Evolutionary conservation across 2,888 invertebrate species (phyloP), one percentile per base, ranked within the genome.

Genomic region (Heteromurus nitidus): DNA sequence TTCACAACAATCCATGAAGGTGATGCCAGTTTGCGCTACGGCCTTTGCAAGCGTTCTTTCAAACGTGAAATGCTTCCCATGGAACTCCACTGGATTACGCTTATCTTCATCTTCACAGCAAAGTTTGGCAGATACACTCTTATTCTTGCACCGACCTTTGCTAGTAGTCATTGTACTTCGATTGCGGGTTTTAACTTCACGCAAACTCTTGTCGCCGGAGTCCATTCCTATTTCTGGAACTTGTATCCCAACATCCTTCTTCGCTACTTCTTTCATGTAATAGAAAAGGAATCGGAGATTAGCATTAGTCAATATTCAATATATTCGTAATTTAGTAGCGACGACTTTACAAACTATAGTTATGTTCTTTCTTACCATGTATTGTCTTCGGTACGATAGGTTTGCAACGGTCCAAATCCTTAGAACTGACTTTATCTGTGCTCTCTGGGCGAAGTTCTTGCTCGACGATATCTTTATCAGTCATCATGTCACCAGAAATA

Each of bases 51-150:
- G n/a, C n/a, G 74, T 65, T 7, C 36, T 74, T 26, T 53, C 31
- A 20, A 74, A 74, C 3, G 53, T 65, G 13, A 74, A 74, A 18
- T 36, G 11, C 13, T 65, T 28, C 1, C 74, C 74, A 36, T 50
- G 26, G 26, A 74, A 74, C 28, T 74, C 28, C 0, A 74, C 44
- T 2, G 65, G 42, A 5, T 13, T 36, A 50, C 64, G 64, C 3
- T 24, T 24, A 0, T 55, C 26, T 18, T 36, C 28, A 26, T 53
- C 60, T 3, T 16, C 36, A 24, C 74, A 74, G 20, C 74, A 74
- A 36, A 55, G 64, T 65, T 74, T 65, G 1, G 30, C 74, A 1
- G 36, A 1, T 0, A 36, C 42, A 20, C 20, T 31, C 26, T 74
- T 74, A 24, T 28, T 65, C 18, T 24, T 65, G 26, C 16, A 24